Conservation (phyloP, 92 coral and sea anemone species). For the Epizoanthus scotinus region DNA sequence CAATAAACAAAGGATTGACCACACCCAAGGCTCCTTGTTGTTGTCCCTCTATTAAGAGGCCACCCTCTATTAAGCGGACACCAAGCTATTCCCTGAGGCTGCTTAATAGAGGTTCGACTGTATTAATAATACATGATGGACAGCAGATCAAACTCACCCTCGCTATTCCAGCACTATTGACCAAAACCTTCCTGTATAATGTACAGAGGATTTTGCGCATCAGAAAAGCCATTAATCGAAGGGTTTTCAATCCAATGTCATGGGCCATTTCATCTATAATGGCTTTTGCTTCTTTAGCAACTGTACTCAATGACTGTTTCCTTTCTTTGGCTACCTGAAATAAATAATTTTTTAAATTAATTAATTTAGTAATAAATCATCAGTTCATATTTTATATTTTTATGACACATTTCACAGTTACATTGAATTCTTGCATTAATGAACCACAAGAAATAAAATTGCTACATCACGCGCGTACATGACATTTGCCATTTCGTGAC, state of each 20-base stretch:
- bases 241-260: constrained; percentile 76
- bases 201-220: constrained; percentile 87
- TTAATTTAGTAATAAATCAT: neutral
- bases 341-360: too few species aligned
- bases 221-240: constrained; percentile 86
- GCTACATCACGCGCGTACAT: too few species aligned
- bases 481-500: neutral
- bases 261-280: constrained; percentile 96
- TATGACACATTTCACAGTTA: too few species aligned
- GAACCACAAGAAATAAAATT: too few species aligned
- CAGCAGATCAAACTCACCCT: constrained; percentile 61
- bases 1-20: too few species aligned
- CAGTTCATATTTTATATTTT: too few species aligned
- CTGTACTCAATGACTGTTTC: constrained; percentile 49
- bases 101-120: too few species aligned
- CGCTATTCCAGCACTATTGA: constrained; percentile 86
- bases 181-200: constrained; percentile 79
- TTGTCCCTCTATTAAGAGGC: too few species aligned
- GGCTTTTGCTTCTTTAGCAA: constrained; percentile 78
- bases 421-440: too few species aligned
- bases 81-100: too few species aligned
- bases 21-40: too few species aligned
- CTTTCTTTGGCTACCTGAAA: constrained; percentile 84
- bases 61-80: too few species aligned
- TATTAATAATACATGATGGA: neutral